phyloP scores from a whole-genome alignment of 2,888 invertebrate genomes.

The Cyclophora albipunctata region DNA sequence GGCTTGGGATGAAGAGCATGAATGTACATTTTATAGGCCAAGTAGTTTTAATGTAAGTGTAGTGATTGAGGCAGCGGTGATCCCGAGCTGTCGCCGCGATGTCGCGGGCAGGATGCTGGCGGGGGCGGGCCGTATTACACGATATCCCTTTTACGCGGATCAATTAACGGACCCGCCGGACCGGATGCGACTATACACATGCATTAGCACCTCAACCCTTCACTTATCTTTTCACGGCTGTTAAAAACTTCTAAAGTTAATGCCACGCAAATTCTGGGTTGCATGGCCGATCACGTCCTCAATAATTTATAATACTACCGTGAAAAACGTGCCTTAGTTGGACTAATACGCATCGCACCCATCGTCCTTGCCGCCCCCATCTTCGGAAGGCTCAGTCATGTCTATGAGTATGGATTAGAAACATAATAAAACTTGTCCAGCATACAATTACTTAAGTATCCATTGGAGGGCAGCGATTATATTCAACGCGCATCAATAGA shows the following conservation, averaged over 20 bases:
- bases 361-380: conserved; percentile 50
- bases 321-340: conserved; percentile 43
- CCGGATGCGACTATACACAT: conserved; percentile 66
- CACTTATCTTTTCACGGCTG: conserved; percentile 63
- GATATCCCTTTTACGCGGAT: conserved; percentile 74
- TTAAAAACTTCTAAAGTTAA: conserved; percentile 43
- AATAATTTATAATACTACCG: conserved; percentile 23
- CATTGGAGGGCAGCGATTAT: conserved; percentile 32
- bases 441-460: conserved; percentile 36
- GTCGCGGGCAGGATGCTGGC: conserved; percentile 57
- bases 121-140: conserved; percentile 54
- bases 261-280: conserved; percentile 36
- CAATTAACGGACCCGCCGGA: conserved; percentile 70
- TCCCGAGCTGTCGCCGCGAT: conserved; percentile 36
- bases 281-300: conserved; percentile 26
- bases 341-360: conserved; percentile 31
- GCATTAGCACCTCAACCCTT: conserved; percentile 71
- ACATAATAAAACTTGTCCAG: conserved; percentile 47
- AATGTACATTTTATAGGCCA: conserved; percentile 35
- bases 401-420: conserved; percentile 22
- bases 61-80: conserved; percentile 41
- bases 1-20: too few relatives aligned
- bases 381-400: conserved; percentile 33
- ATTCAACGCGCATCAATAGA: conserved; percentile 40
- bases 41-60: conserved; percentile 39